Evolutionary conservation across 2,797 vertebrate species (phyloP).

Genomic region (Pantherophis alleghaniensis): DNA sequence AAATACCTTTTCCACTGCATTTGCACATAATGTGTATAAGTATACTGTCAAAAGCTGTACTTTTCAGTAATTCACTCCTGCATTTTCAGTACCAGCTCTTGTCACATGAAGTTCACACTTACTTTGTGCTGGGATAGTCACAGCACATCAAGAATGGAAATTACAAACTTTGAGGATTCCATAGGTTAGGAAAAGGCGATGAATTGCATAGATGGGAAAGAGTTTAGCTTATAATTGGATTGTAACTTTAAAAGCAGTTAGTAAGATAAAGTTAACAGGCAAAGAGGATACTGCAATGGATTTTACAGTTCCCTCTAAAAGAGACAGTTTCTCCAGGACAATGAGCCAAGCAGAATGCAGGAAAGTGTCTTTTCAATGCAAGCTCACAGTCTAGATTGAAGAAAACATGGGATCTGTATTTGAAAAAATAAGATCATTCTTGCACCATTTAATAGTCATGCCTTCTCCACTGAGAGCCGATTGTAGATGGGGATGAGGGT

Average conservation of each 20-base stretch:
- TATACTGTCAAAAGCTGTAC: no score
- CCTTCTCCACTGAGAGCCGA: neutral
- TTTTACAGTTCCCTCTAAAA: neutral
- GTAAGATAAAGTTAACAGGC: neutral
- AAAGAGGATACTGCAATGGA: neutral
- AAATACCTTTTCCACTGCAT: neutral
- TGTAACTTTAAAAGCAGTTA: neutral
- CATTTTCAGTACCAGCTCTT: neutral
- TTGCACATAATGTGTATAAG: neutral
- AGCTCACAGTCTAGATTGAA: neutral
- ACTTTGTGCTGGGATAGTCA: neutral
- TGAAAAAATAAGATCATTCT: neutral
- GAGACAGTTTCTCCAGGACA: neutral
- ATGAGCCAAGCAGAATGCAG: neutral
- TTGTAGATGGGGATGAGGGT: neutral
- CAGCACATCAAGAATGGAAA: neutral
- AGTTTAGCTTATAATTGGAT: neutral
- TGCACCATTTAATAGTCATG: neutral
- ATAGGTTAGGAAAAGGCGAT: neutral
- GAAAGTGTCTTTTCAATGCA: neutral
- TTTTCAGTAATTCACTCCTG: neutral
- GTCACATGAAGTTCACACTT: neutral
- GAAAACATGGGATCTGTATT: neutral
- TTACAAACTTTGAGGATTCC: neutral
- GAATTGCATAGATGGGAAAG: neutral